Base-by-base conservation (phyloP, 2,113 vertebrate species). In the Tachysurus fulvidraco region DNA sequence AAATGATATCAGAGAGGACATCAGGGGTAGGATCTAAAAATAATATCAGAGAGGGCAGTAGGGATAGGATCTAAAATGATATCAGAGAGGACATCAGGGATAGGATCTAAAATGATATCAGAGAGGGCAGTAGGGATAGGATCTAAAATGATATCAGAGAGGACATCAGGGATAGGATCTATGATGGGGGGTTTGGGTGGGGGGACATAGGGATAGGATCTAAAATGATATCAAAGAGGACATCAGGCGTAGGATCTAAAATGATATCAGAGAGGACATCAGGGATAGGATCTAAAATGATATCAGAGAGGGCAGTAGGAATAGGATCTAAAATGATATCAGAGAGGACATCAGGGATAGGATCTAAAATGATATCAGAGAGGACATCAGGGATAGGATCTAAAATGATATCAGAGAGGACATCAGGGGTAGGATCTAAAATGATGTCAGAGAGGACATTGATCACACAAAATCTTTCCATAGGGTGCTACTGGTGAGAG, bases 401-500 rank as follows among this genome's bases (percentile, higher is more conserved):
- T 55, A 55, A 55, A 78, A 78, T 78, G 25, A 28, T 1, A 13
- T 28, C n/a, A 28, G 25, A 30, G 6, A 19, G 17, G 52, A 30
- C 76, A 79, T 6, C 25, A 55, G 7, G 17, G 46, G 36, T 12
- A 69, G 30, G 30, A 13, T 69, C 16, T 41, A 19, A 71, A 71
- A 65, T 50, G 1, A 62, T 41, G 30, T 41, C 30, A 41, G 30
- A 8, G 5, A 19, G 14, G 16, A 9, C 9, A 9, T 1, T 55
- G 67, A 67, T 30, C 30, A 12, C 14, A 25, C 54, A 28, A 50
- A 88, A 41, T 89, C 54, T 89, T 88, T 92, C 77, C 44, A 59
- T 88, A 98, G 97, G 97, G 97, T 36, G 94, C 97, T 50, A 93
- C 94, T 0, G 97, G 97, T 14, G 97, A 98, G 79, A 94, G 96